Evolutionary conservation across 2,888 invertebrate genomes (phyloP).

Genomic region (Lepeophtheirus nordmannii): DNA sequence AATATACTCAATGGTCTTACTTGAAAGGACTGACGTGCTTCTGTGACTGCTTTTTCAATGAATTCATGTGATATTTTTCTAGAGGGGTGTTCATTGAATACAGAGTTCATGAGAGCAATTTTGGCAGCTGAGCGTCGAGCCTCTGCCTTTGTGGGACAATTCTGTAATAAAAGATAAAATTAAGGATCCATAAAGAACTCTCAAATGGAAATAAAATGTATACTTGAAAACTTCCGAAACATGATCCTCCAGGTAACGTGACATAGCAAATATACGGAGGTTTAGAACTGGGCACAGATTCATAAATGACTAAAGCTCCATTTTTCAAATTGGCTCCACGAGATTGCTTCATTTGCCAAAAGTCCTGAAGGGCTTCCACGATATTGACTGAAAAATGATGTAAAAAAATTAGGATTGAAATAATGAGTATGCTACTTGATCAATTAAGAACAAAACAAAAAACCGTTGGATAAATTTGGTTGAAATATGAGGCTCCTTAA

Average conservation of each 20-base stretch:
- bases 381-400: constrained; percentile 58
- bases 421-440: neutral
- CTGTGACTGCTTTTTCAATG: constrained; percentile 78
- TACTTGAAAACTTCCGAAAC: constrained; percentile 87
- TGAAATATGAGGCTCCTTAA: no score
- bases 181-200: neutral
- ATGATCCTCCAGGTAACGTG: constrained; percentile 82
- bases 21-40: constrained; percentile 42
- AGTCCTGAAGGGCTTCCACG: constrained; percentile 85
- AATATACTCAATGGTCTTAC: neutral
- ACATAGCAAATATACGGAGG: constrained; percentile 90
- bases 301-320: constrained; percentile 82
- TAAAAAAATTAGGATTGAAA: neutral
- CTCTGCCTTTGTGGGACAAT: constrained; percentile 86
- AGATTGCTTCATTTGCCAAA: constrained; percentile 91
- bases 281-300: constrained; percentile 75
- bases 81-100: constrained; percentile 88
- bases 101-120: constrained; percentile 89
- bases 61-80: constrained; percentile 81
- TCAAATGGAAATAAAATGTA: constrained; percentile 18
- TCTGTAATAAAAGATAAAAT: constrained; percentile 39
- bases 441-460: no score
- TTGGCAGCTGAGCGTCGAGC: constrained; percentile 84
- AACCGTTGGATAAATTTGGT: no score
- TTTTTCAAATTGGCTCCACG: constrained; percentile 65